Evolutionary conservation across 2,888 invertebrate species (phyloP), one percentile per base, ranked within the genome.

Genomic region (Cephus rjabovi): DNA sequence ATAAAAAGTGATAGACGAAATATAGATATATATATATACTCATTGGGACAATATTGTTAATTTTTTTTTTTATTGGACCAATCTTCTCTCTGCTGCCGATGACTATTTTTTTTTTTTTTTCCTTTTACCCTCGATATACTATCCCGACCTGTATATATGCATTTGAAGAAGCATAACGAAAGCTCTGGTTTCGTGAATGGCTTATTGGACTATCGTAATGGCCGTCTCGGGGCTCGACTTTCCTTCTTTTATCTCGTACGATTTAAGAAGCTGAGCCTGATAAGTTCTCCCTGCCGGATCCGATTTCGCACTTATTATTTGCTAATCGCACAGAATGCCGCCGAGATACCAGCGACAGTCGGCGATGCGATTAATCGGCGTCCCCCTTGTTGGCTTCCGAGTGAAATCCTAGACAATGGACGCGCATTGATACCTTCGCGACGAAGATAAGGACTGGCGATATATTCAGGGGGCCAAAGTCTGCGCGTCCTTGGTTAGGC

Each of bases 251-350:
- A 74, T 35, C 74, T 30, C 74, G 74, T 30, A 74, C 35, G 74
- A 74, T 33, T 74, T 74, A 74, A 74, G 74, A 74, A 34, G n/a
- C 74, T 40, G 23, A 23, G 40, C 4, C 40, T 6, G 40, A 40
- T 40, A 40, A 40, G 40, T 40, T 40, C 15, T 40, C 40, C 40
- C 2, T 23, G 40, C 40, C 23, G 40, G 40, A 40, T 40, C 40
- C 40, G 40, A 40, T 40, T 40, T 34, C 74, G 76, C 80, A 74
- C 76, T 76, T 82, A 82, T 82, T 84, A 86, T 86, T 83, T 79
- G 83, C 81, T 88, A 85, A 87, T 87, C 87, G 86, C 82, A 82
- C 34, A 74, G 35, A 74, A 34, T 34, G 34, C 74, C 71, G 71
- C 71, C 30, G 71, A 71, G 71, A 71, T 71, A 71, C 33, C 31